Conservation (phyloP, 2,797 vertebrate species). For the Acropternis orthonyx region DNA sequence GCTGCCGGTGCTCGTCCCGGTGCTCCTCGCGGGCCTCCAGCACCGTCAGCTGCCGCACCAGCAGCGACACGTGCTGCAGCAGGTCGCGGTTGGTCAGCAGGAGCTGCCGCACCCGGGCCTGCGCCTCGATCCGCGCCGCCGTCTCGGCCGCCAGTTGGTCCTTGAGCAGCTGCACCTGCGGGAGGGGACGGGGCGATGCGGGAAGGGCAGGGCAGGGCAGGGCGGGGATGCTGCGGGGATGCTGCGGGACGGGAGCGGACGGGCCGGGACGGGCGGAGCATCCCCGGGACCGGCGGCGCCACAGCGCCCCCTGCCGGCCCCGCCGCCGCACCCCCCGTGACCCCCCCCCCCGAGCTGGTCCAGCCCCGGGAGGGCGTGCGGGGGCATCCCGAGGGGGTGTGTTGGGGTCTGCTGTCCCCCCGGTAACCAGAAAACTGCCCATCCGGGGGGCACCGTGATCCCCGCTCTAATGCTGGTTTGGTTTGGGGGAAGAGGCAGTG, state of each 20-base stretch:
- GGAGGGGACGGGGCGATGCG: not conserved
- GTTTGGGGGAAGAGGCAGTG: not conserved
- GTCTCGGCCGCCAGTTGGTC: constrained; percentile 85
- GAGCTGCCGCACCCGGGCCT: constrained; percentile 86
- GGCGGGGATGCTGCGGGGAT: accelerated
- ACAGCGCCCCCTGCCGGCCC: constrained; percentile 28
- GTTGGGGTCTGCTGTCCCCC: not conserved
- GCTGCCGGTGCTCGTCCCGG: constrained; percentile 17
- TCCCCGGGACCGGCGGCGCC: not conserved
- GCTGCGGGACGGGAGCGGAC: accelerated
- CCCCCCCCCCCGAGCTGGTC: not conserved
- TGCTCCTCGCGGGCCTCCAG: constrained; percentile 74
- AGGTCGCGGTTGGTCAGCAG: constrained; percentile 86
- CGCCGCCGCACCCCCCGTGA: not conserved
- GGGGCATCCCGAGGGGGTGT: not conserved
- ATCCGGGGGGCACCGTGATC: too few relatives aligned
- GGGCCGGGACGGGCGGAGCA: not conserved
- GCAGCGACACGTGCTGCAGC: constrained; percentile 84
- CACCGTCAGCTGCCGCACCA: constrained; percentile 86
- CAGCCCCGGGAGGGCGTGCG: not conserved
- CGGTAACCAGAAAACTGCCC: not conserved
- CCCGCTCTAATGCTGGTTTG: not conserved
- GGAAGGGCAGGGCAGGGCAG: not conserved
- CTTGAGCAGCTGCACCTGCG: constrained; percentile 85
- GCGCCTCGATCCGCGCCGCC: constrained; percentile 82